These are phyloP conservation scores for Eidolon dupreanum DNA, from an alignment of 2,797 vertebrate genomes.

Conservation along the genomic window DNA sequence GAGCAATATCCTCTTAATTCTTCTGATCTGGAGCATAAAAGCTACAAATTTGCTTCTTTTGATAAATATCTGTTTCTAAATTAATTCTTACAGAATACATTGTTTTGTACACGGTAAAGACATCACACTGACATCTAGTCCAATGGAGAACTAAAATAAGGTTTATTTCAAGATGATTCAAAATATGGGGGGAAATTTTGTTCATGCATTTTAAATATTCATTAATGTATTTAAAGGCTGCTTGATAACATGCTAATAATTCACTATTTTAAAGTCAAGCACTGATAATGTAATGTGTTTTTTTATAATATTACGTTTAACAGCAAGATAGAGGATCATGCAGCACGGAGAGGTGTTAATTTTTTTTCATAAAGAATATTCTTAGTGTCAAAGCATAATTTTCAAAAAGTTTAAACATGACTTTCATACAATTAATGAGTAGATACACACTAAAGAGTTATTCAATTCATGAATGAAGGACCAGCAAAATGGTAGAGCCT, in stretches of 20 bases:
- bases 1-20: not conserved
- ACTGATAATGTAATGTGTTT: not conserved
- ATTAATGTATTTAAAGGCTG: not conserved
- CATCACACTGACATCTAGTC: fast-evolving
- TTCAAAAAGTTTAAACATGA: not conserved
- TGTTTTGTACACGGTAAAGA: not conserved
- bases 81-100: not conserved
- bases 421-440: not conserved
- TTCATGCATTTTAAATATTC: not conserved
- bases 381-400: not conserved
- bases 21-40: not conserved
- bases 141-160: not conserved
- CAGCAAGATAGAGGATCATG: not conserved
- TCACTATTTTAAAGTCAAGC: conserved; percentile 20
- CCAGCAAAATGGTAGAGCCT: not conserved
- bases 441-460: not conserved
- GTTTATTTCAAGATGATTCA: not conserved
- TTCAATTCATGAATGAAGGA: not conserved
- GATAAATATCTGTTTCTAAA: not conserved
- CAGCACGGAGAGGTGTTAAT: not conserved
- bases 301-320: not conserved
- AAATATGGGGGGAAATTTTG: not conserved
- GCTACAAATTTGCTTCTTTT: not conserved
- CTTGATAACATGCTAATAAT: not conserved
- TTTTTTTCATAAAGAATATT: not conserved